These are phyloP conservation scores for Lepidurus packardi DNA, from an alignment of 1,140 invertebrate genomes.

Conservation along the genomic window DNA sequence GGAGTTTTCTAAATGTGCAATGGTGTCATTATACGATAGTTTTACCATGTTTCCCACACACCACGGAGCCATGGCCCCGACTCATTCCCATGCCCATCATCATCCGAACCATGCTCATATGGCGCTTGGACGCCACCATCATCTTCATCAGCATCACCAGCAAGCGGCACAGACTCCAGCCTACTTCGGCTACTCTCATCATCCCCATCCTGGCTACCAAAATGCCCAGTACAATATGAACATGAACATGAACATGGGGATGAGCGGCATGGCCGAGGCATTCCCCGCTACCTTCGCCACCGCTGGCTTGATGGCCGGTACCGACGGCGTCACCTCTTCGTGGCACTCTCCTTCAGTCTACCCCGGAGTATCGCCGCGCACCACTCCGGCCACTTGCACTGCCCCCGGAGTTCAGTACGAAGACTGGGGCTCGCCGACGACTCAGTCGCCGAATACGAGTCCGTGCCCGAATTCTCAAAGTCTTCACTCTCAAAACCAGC, in stretches of 20 bases:
- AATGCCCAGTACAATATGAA: conserved; percentile 28
- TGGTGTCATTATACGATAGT: conserved; percentile 34
- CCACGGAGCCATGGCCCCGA: conserved; percentile 33
- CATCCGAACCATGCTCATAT: conserved; percentile 26
- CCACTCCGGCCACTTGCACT: conserved; percentile 26
- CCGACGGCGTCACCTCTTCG: conserved; percentile 26
- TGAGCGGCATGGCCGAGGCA: conserved; percentile 30
- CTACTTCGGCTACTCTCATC: conserved; percentile 33
- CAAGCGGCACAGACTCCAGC: conserved; percentile 28
- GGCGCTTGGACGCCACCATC: conserved; percentile 23
- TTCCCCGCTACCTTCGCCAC: conserved; percentile 28
- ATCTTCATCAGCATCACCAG: conserved; percentile 31
- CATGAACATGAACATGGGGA: conserved; percentile 23
- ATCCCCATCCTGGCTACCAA: conserved; percentile 31
- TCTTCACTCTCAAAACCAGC: conserved; percentile 29
- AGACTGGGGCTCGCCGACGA: conserved; percentile 30
- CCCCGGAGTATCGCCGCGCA: conserved; percentile 26
- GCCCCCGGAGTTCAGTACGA: conserved; percentile 31
- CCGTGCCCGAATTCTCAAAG: conserved; percentile 21
- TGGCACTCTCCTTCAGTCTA: conserved; percentile 31
- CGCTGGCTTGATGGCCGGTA: conserved; percentile 27
- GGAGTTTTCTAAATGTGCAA: not conserved
- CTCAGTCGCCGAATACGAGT: conserved; percentile 28
- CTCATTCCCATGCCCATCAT: conserved; percentile 25
- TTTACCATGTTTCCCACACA: conserved; percentile 35